Conservation (phyloP, 2,797 vertebrate species). For the Apogon hyalosoma region DNA sequence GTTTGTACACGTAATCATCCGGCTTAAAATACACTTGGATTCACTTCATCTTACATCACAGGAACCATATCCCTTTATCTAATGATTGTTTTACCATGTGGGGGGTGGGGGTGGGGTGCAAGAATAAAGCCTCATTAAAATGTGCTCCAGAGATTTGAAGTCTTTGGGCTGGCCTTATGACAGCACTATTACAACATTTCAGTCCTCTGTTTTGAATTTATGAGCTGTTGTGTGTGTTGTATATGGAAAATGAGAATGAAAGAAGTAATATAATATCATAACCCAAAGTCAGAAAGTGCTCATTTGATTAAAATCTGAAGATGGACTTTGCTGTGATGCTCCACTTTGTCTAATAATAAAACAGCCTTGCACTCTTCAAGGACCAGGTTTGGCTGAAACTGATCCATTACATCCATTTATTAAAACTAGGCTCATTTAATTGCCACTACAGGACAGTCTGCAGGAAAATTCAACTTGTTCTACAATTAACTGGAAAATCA, state of each 20-base stretch:
- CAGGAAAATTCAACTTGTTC: too few species aligned
- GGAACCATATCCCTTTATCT: background rate
- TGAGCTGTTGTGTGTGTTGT: background rate
- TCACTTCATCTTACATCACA: constrained; percentile 7
- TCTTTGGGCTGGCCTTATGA: background rate
- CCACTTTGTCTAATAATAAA: too few species aligned
- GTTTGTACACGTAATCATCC: background rate
- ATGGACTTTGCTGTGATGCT: too few species aligned
- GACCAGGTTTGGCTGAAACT: too few species aligned
- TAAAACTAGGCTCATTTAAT: too few species aligned
- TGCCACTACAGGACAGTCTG: too few species aligned
- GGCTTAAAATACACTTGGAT: constrained; percentile 5
- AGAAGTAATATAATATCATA: too few species aligned
- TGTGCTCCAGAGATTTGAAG: background rate
- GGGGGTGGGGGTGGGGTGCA: background rate
- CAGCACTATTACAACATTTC: background rate
- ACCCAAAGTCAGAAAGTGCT: background rate
- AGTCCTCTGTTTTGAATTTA: background rate
- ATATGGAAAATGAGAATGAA: background rate
- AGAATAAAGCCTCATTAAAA: background rate
- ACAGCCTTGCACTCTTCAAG: too few species aligned
- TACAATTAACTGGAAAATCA: too few species aligned
- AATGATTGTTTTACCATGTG: constrained; percentile 15
- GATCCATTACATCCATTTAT: too few species aligned
- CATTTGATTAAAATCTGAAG: background rate